Conservation (phyloP, 2,888 invertebrate genomes). For the Mythimna ferrago region DNA sequence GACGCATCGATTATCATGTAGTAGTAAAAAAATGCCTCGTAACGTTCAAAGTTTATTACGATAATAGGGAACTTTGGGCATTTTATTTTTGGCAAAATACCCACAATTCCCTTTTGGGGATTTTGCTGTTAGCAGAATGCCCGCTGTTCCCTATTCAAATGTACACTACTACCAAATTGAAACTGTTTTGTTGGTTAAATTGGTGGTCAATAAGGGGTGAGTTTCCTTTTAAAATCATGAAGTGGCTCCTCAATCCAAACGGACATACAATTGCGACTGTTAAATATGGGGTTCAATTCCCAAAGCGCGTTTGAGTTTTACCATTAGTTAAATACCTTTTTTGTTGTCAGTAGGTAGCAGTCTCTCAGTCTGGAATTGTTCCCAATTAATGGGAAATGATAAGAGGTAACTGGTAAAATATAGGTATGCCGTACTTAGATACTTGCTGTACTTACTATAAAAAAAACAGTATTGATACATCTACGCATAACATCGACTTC, state of each 20-base stretch:
- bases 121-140: background rate
- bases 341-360: background rate
- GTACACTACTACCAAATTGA: background rate
- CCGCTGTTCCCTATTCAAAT: background rate
- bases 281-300: background rate
- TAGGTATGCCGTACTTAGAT: background rate
- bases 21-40: background rate
- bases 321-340: background rate
- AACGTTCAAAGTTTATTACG: background rate
- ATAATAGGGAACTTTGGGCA: background rate
- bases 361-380: background rate
- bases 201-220: no score
- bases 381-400: background rate
- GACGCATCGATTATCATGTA: slow-evolving; percentile 2
- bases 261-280: background rate
- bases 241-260: no score
- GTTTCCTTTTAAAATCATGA: no score
- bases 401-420: background rate
- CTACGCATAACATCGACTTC: background rate
- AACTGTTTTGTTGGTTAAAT: background rate
- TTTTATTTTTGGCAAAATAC: background rate
- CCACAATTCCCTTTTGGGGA: background rate
- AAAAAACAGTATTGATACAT: background rate
- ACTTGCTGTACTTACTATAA: background rate
- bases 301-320: background rate